Percentiles rank a stretch among this genome's conserved stretches.
Evolutionary conservation across 2,797 vertebrate genomes (phyloP).

Genomic region (Vespertilio murinus): DNA sequence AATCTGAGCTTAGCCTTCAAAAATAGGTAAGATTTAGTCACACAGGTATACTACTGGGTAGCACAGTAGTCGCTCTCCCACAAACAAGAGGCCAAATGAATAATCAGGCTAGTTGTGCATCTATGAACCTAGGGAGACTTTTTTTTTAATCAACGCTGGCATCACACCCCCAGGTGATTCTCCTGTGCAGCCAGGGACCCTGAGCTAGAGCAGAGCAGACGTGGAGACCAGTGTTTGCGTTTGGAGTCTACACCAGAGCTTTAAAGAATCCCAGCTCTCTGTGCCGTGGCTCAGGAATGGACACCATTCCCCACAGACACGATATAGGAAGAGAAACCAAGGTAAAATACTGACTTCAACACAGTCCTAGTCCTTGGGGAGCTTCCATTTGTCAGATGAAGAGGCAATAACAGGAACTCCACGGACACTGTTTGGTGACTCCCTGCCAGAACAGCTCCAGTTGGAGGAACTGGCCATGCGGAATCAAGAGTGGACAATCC

Average conservation of each 20-base stretch:
- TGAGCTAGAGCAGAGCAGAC: neutral
- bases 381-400: neutral
- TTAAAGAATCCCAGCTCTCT: neutral
- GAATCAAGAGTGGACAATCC: neutral
- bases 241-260: neutral
- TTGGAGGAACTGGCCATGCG: neutral
- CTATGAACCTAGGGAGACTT: neutral
- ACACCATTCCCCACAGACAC: neutral
- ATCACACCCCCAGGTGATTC: neutral
- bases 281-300: neutral
- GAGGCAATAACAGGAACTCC: neutral
- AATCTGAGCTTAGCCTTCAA: slow-evolving; percentile 13
- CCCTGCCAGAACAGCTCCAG: neutral
- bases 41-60: neutral
- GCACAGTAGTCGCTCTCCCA: neutral
- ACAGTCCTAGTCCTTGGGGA: neutral
- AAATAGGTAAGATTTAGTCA: neutral
- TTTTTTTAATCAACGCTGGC: neutral
- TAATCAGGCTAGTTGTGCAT: neutral
- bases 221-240: neutral
- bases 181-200: neutral
- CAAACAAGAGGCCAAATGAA: neutral
- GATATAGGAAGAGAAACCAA: neutral
- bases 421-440: neutral
- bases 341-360: neutral